These are phyloP conservation scores for Mesitornis unicolor DNA, from an alignment of 2,113 vertebrate genomes.

Conservation along the genomic window DNA sequence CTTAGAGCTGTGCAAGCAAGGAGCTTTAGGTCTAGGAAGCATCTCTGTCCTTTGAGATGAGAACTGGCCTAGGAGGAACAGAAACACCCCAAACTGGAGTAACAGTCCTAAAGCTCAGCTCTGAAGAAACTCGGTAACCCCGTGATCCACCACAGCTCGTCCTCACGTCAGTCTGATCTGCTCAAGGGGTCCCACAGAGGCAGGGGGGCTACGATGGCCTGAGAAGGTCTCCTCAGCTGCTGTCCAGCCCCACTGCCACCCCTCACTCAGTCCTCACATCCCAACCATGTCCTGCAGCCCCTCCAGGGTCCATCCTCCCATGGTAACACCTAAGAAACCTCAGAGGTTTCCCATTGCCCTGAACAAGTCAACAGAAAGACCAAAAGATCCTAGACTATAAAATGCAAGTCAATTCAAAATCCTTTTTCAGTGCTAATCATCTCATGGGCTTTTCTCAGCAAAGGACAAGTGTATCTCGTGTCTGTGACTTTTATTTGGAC, in stretches of 20 bases:
- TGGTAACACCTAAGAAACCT: neutral
- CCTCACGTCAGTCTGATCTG: neutral
- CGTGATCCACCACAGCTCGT: neutral
- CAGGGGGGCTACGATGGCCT: neutral
- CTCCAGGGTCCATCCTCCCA: neutral
- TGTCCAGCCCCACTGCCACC: neutral
- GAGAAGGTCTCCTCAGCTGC: neutral
- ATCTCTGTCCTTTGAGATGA: neutral
- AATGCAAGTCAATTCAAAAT: neutral
- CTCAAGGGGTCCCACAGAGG: neutral
- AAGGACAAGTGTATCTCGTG: neutral
- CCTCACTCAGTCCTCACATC: neutral
- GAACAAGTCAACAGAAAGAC: neutral
- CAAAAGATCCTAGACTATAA: neutral
- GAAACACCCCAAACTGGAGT: neutral
- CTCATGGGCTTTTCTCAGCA: neutral
- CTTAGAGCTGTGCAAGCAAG: neutral
- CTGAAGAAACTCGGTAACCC: neutral
- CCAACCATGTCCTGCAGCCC: neutral
- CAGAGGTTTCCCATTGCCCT: neutral
- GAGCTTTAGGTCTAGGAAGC: no score
- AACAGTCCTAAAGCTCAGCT: neutral
- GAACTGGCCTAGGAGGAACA: neutral
- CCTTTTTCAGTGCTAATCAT: neutral
- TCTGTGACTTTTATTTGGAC: neutral